Conservation (phyloP, 1,140 invertebrate genomes). For the Zaprionus kolodkinae region DNA sequence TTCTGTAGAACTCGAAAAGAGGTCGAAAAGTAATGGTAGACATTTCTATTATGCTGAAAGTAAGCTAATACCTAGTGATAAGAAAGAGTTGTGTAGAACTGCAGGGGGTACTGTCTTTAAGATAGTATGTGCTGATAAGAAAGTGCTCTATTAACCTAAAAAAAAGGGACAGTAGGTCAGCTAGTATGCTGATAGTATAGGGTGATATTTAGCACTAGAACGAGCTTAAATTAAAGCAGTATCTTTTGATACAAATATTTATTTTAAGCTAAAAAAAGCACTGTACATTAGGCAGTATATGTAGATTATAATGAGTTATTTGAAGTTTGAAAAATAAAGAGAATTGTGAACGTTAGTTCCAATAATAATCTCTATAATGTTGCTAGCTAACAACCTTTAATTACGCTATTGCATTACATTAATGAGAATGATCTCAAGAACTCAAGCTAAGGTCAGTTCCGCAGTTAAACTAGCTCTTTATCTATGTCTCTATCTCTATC, state of each 20-base stretch:
- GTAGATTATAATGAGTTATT: too few relatives aligned
- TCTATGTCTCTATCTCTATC: background rate
- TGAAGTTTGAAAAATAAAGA: too few relatives aligned
- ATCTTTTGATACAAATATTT: too few relatives aligned
- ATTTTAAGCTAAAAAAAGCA: too few relatives aligned
- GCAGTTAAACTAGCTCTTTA: slow-evolving; percentile 9
- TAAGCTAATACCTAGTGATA: background rate
- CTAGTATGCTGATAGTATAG: background rate
- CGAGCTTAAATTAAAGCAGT: background rate
- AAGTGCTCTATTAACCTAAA: background rate
- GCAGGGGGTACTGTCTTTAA: background rate
- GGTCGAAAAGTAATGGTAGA: background rate
- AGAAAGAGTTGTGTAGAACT: background rate
- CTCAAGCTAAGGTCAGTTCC: slow-evolving; percentile 35
- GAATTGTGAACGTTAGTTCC: background rate
- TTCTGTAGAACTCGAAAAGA: background rate
- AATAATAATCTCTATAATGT: background rate
- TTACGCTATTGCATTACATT: slow-evolving; percentile 20
- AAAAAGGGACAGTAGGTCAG: background rate
- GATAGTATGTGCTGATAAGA: background rate
- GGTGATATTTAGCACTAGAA: background rate
- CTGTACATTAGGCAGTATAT: too few relatives aligned
- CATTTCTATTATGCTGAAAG: background rate
- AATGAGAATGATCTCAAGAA: slow-evolving; percentile 26
- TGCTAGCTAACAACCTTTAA: slow-evolving; percentile 7